These are phyloP conservation scores for Phataginus tetradactyla DNA, from an alignment of 2,797 vertebrate species.

Conservation along the genomic window DNA sequence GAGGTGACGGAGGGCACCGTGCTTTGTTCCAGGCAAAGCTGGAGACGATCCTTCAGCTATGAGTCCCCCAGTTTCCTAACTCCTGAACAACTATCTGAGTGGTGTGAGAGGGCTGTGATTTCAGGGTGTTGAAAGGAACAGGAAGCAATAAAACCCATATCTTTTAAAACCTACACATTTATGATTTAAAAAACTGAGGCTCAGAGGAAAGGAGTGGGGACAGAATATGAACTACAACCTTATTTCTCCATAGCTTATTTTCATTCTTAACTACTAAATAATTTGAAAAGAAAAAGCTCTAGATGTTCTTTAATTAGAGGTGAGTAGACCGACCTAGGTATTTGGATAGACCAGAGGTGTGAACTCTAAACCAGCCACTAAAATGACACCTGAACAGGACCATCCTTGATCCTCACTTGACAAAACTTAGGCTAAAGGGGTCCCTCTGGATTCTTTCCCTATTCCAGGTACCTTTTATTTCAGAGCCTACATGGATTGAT, in stretches of 20 bases:
- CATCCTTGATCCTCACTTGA: neutral
- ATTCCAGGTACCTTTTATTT: neutral
- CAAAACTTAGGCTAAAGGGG: neutral
- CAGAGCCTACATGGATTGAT: neutral
- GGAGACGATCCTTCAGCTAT: neutral
- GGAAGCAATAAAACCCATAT: neutral
- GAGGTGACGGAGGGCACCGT: too few relatives aligned
- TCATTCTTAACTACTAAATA: neutral
- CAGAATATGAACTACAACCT: neutral
- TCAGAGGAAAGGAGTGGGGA: neutral
- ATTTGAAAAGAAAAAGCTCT: neutral
- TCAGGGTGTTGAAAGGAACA: neutral
- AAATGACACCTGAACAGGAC: neutral
- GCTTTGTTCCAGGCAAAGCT: neutral
- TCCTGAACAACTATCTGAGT: neutral
- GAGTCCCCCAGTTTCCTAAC: neutral
- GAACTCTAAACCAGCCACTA: neutral
- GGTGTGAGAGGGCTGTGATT: neutral
- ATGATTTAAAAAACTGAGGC: neutral
- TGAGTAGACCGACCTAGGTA: neutral
- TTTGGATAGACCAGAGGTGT: neutral
- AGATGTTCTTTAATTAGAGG: neutral
- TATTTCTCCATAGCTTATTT: neutral
- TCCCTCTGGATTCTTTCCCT: neutral
- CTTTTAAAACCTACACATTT: neutral